Evolutionary conservation across 2,888 invertebrate genomes (phyloP), one percentile per base, ranked within the genome.

Genomic region (Aporophyla lueneburgensis): DNA sequence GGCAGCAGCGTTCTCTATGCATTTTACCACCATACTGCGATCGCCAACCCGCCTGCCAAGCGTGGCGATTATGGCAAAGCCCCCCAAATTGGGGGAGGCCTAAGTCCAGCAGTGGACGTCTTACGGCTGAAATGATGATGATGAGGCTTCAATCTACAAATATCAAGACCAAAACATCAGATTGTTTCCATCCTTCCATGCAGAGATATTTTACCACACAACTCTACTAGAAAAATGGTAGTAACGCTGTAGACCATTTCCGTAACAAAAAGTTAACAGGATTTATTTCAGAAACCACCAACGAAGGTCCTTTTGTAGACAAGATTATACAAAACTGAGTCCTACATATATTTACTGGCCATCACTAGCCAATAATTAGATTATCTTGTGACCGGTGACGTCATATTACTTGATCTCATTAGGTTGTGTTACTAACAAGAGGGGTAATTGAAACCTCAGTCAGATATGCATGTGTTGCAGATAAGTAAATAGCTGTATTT

Each of bases 301-400:
- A 53, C 63, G 21, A 43, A 27, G 19, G 33, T 40, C 63, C 21
- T 14, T 33, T 14, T 46, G 59, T 16, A 54, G 43, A 27, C 24
- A 49, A 14, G 14, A 40, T 27, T 27, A 76, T 40, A 79, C 61
- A 65, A 79, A 76, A 74, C 76, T 68, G 40, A 53, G 27, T n/a
- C 43, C 66, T 62, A n/a, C n/a, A n/a, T n/a, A n/a, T n/a, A 80
- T 76, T 73, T 19, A 69, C 65, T 40, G 62, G 24, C 71, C 53
- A 78, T 77, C 67, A 74, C 79, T 68, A 75, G 68, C 12, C 24
- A 58, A 59, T 61, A 62, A 76, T 68, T 33, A 70, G 43, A 69
- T 76, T 58, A 66, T 68, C 71, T 84, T 79, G 62, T 27, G 74
- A 67, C 58, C 58, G 71, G 63, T 63, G 72, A 76, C 62, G 33